Conservation (phyloP, 64 coral and sea anemone species). For the Porites australiensis region DNA sequence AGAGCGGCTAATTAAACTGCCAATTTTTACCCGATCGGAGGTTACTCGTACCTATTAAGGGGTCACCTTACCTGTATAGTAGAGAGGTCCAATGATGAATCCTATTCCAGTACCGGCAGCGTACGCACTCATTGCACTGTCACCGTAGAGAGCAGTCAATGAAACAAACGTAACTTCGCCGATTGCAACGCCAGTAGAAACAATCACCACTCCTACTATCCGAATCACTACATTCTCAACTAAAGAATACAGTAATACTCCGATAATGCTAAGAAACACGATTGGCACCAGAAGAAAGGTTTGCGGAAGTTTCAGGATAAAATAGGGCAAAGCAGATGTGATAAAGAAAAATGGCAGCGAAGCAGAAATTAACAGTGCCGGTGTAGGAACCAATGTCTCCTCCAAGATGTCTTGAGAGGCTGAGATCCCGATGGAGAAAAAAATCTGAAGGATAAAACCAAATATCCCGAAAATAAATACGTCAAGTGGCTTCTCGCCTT, state of each 20-base stretch:
- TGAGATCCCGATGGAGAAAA: conserved; percentile 48
- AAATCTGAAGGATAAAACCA: conserved; percentile 56
- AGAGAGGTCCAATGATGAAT: conserved; percentile 37
- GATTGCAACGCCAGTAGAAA: conserved; percentile 8
- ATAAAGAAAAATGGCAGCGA: conserved; percentile 5
- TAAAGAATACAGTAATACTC: conserved; percentile 29
- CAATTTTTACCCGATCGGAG: too few relatives aligned
- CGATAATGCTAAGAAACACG: background rate
- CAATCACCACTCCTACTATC: conserved; percentile 28
- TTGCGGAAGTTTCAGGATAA: conserved; percentile 11
- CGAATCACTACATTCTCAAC: conserved; percentile 15
- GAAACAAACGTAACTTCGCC: conserved; percentile 45
- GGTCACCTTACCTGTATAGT: conserved; percentile 56
- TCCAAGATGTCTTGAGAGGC: conserved; percentile 71
- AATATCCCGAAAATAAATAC: conserved; percentile 29
- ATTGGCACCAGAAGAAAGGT: background rate
- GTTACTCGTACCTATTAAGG: background rate
- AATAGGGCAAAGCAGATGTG: background rate
- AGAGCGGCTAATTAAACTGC: too few relatives aligned
- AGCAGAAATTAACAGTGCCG: conserved; percentile 15
- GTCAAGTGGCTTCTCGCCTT: background rate
- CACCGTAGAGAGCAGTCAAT: conserved; percentile 34
- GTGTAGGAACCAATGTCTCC: conserved; percentile 34
- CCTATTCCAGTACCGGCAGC: conserved; percentile 45
- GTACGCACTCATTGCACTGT: background rate